Conservation (phyloP, 1,140 invertebrate species). For the Probaryconus sp. region DNA sequence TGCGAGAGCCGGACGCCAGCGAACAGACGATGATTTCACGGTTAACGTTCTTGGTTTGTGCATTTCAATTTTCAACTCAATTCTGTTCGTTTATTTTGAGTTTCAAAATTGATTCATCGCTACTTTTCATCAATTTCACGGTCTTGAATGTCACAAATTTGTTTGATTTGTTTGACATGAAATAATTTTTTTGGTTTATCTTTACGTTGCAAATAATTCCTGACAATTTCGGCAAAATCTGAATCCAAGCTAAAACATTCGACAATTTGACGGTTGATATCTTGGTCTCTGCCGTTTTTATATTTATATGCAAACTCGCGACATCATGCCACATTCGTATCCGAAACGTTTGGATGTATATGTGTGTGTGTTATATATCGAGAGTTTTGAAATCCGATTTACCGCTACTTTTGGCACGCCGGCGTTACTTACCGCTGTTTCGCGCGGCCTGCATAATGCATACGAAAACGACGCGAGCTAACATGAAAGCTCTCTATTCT, state of each 20-base stretch:
- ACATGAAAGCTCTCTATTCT: constrained; percentile 67
- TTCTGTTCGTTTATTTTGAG: too few relatives aligned
- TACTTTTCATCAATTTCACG: too few relatives aligned
- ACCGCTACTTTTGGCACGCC: constrained; percentile 62
- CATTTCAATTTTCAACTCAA: too few relatives aligned
- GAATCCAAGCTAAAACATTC: constrained; percentile 41
- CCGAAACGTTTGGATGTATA: too few relatives aligned
- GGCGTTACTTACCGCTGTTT: constrained; percentile 52
- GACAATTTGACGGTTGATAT: constrained; percentile 62
- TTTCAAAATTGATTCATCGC: too few relatives aligned
- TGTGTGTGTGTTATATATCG: constrained; percentile 56
- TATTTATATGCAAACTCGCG: constrained; percentile 70
- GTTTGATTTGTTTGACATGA: too few relatives aligned
- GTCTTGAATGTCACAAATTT: too few relatives aligned
- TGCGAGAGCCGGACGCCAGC: constrained; percentile 15
- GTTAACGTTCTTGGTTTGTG: too few relatives aligned
- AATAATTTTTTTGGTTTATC: too few relatives aligned
- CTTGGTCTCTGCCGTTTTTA: constrained; percentile 66
- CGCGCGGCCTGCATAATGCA: constrained; percentile 65
- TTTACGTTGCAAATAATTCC: too few relatives aligned
- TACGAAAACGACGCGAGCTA: constrained; percentile 62
- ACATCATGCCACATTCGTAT: constrained; percentile 47
- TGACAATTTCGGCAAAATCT: too few relatives aligned
- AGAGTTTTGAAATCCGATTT: constrained; percentile 67
- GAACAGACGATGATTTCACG: too few relatives aligned